A percentile compares a stretch with the other conserved stretches of the same genome.
phyloP scores from a whole-genome alignment of 2,797 vertebrate genomes.

The Spheniscus humboldti region DNA sequence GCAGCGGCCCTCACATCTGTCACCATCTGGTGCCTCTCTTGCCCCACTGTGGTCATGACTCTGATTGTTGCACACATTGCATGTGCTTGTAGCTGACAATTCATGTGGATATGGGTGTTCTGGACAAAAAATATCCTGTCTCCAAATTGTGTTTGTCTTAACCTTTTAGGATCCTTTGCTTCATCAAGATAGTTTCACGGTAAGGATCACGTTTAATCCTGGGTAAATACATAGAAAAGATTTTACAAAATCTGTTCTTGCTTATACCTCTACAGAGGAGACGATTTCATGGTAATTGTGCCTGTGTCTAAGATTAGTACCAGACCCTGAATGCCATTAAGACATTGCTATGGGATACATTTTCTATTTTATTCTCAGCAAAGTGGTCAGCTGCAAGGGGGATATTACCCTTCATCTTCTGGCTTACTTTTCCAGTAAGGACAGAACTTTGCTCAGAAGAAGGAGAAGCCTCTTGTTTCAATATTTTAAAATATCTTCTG shows the following conservation, averaged over 20 bases:
- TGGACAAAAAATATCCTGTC: not conserved
- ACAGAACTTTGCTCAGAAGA: not conserved
- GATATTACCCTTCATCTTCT: not conserved
- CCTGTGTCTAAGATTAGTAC: not conserved
- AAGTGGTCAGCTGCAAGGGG: not conserved
- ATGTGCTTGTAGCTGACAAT: not conserved
- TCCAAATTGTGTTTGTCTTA: not conserved
- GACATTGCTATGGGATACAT: not conserved
- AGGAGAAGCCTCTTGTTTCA: not conserved
- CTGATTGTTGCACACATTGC: not conserved
- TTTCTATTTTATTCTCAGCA: not conserved
- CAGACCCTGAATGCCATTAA: not conserved
- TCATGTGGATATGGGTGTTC: not conserved
- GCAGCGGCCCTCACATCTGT: constrained; percentile 21
- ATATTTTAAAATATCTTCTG: not conserved
- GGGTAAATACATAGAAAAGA: not conserved
- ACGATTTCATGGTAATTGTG: not conserved
- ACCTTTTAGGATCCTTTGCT: not conserved
- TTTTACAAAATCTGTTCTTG: not conserved
- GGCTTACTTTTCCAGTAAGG: not conserved
- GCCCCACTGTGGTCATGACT: not conserved
- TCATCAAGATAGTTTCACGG: not conserved
- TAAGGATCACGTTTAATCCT: not conserved
- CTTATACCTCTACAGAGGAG: not conserved
- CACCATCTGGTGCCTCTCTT: constrained; percentile 36